Evolutionary conservation across 2,113 vertebrate genomes (phyloP).

Genomic region (Zapus hudsonius): DNA sequence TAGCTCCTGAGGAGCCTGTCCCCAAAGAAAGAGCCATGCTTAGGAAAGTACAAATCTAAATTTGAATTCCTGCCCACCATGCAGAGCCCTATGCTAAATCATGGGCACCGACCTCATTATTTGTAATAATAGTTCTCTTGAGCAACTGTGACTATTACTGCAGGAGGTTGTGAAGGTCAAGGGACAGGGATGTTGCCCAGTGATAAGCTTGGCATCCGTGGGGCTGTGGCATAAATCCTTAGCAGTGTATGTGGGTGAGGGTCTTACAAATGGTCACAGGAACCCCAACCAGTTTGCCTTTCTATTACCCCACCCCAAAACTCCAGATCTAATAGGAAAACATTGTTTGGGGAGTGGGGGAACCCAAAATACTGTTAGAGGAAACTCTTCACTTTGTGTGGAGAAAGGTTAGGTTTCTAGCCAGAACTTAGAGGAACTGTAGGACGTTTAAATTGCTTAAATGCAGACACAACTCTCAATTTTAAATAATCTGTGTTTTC

Average conservation of each 20-base stretch:
- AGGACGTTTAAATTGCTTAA: background rate
- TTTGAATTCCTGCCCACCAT: background rate
- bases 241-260: background rate
- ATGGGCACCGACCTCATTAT: background rate
- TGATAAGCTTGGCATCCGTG: no score
- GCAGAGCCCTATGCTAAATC: background rate
- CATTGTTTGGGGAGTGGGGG: background rate
- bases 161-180: background rate
- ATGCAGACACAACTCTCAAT: background rate
- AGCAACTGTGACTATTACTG: background rate
- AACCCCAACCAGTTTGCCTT: background rate
- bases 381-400: background rate
- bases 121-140: background rate
- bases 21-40: background rate
- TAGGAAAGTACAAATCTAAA: background rate
- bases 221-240: background rate
- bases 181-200: no score
- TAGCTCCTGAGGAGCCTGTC: background rate
- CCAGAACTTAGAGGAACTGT: background rate
- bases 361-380: background rate
- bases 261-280: background rate
- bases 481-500: slow-evolving; percentile 12
- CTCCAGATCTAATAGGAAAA: no score
- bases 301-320: background rate
- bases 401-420: background rate